These are phyloP conservation scores for Lagopus leucura DNA, from an alignment of 2,113 vertebrate species.

Conservation along the genomic window DNA sequence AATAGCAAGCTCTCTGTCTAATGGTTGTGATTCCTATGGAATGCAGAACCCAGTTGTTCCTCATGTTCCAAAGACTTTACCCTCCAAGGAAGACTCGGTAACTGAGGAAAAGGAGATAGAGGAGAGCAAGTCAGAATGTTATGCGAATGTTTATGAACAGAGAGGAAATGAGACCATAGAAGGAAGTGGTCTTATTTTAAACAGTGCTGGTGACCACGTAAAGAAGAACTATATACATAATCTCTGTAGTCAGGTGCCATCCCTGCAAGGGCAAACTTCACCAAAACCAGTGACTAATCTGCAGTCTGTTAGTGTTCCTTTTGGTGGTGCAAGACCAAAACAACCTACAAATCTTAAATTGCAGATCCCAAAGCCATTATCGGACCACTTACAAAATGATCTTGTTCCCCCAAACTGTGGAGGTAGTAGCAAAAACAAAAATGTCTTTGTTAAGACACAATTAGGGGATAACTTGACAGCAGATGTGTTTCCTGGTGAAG, in stretches of 20 bases:
- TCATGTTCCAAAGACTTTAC: slow-evolving; percentile 83
- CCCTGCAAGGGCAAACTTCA: slow-evolving; percentile 75
- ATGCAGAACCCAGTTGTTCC: slow-evolving; percentile 79
- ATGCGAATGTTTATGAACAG: slow-evolving; percentile 80
- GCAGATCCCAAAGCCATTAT: slow-evolving; percentile 91
- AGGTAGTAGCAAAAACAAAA: slow-evolving; percentile 91
- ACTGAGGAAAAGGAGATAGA: slow-evolving; percentile 99
- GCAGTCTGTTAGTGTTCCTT: slow-evolving; percentile 90
- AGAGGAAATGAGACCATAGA: slow-evolving; percentile 80
- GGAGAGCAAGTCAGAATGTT: slow-evolving; percentile 95
- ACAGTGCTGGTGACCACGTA: slow-evolving; percentile 75
- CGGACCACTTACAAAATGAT: slow-evolving; percentile 90
- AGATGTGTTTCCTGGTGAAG: slow-evolving; percentile 72
- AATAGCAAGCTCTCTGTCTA: slow-evolving; percentile 74
- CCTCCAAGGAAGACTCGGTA: slow-evolving; percentile 97
- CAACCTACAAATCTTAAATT: slow-evolving; percentile 94
- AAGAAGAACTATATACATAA: slow-evolving; percentile 83
- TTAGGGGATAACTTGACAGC: slow-evolving; percentile 62
- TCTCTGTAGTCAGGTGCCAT: slow-evolving; percentile 79
- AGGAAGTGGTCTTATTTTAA: slow-evolving; percentile 75
- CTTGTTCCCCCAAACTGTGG: slow-evolving; percentile 79
- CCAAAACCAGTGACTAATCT: slow-evolving; percentile 78
- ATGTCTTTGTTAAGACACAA: slow-evolving; percentile 80
- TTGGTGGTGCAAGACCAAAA: slow-evolving; percentile 96
- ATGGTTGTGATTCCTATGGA: slow-evolving; percentile 86